Conservation (phyloP, 2,797 vertebrate species). For the Scarus forsteni region DNA sequence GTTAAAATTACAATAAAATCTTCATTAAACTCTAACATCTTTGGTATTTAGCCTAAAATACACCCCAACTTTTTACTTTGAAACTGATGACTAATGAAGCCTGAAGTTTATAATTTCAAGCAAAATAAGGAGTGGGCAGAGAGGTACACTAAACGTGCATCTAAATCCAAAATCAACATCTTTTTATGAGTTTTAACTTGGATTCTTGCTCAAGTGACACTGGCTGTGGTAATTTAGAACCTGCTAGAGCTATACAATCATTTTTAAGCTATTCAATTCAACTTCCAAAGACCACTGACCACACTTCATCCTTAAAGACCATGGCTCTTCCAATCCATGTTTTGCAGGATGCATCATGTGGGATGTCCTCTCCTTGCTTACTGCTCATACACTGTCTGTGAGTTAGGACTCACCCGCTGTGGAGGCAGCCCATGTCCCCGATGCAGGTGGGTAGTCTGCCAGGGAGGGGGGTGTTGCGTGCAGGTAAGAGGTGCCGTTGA, state of each 20-base stretch:
- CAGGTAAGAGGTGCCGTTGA: conserved; percentile 85
- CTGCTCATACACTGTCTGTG: conserved; percentile 70
- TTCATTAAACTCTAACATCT: too few species aligned
- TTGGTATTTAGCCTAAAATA: too few species aligned
- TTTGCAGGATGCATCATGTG: conserved; percentile 17
- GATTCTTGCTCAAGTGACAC: background rate
- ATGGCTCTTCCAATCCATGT: background rate
- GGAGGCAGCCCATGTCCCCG: conserved; percentile 80
- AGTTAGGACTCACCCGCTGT: conserved; percentile 85
- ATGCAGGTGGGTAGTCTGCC: conserved; percentile 90
- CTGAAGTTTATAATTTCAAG: too few species aligned
- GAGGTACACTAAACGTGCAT: too few species aligned
- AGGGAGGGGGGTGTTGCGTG: conserved; percentile 83
- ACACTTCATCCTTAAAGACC: background rate
- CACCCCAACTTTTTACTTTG: too few species aligned
- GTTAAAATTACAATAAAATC: too few species aligned
- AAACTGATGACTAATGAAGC: too few species aligned
- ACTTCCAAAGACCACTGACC: background rate
- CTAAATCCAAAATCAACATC: background rate
- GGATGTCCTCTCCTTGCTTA: conserved; percentile 75
- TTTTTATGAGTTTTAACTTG: background rate
- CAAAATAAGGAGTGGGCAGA: too few species aligned
- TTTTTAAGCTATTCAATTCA: background rate
- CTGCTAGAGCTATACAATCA: background rate
- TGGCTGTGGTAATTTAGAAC: background rate